Evolutionary conservation across 2,797 vertebrate genomes (phyloP).

Genomic region (Myotis myotis): DNA sequence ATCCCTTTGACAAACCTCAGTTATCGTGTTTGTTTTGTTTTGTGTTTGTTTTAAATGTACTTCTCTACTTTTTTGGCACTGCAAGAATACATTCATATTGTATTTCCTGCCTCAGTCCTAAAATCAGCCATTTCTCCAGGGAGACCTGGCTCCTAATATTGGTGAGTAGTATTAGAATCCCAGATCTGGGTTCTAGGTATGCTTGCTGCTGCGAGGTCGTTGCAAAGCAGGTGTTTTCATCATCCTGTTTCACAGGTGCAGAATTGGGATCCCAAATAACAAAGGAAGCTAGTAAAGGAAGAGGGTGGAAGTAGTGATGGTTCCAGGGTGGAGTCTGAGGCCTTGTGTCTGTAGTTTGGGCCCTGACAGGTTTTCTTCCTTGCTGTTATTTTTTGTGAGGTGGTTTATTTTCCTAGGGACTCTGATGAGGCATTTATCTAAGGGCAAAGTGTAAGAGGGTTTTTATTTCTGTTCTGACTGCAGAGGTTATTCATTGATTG

Average conservation of each 20-base stretch:
- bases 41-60: background rate
- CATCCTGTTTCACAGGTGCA: background rate
- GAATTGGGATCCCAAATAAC: background rate
- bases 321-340: background rate
- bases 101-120: background rate
- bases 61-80: background rate
- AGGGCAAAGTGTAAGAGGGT: background rate
- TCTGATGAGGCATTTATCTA: slow-evolving; percentile 50
- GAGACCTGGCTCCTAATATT: background rate
- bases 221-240: background rate
- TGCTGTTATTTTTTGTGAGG: background rate
- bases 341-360: background rate
- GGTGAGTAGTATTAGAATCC: background rate
- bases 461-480: slow-evolving; percentile 55
- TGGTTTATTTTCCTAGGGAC: slow-evolving; percentile 46
- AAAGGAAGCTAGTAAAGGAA: background rate
- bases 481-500: slow-evolving; percentile 41
- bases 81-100: background rate
- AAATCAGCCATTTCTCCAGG: background rate
- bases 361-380: background rate
- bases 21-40: background rate
- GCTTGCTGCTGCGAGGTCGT: background rate
- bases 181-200: background rate
- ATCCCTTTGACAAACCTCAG: background rate
- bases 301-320: background rate